Percentiles rank a stretch among this genome's conserved stretches.
Evolutionary conservation across 2,797 vertebrate species (phyloP).

Genomic region (Calcarius lapponicus): DNA sequence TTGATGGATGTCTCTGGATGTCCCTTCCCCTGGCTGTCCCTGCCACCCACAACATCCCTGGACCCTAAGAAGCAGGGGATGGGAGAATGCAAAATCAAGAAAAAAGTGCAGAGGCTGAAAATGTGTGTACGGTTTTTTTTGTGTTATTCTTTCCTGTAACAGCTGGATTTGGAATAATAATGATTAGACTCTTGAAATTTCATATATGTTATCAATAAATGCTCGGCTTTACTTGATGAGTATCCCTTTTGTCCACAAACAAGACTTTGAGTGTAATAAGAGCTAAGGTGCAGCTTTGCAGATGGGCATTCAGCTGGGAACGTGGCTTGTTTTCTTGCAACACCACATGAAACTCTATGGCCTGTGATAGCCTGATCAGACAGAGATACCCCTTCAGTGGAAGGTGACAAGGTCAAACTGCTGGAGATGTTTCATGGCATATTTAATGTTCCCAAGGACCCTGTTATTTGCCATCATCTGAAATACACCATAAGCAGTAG

Average conservation of each 20-base stretch:
- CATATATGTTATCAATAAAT: not conserved
- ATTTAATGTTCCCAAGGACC: not conserved
- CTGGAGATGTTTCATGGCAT: not conserved
- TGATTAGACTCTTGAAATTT: not conserved
- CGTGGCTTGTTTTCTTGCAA: not conserved
- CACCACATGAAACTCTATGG: fast-evolving
- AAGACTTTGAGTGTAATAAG: not conserved
- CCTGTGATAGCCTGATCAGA: not conserved
- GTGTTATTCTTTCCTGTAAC: not conserved
- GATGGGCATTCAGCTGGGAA: not conserved
- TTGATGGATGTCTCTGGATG: not conserved
- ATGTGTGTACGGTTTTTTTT: not conserved
- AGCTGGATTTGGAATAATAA: not conserved
- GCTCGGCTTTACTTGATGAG: not conserved
- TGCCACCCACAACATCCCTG: fast-evolving
- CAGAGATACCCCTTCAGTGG: not conserved
- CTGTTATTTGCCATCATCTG: not conserved
- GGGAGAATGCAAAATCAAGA: not conserved
- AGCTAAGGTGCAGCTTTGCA: not conserved
- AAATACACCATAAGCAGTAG: not conserved
- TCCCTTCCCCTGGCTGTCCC: not conserved
- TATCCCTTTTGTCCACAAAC: not conserved
- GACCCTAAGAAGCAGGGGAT: not conserved
- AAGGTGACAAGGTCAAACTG: not conserved
- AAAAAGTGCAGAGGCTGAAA: not conserved